Base-by-base conservation (phyloP, 2,888 invertebrate genomes). In the Hemicrepidius hirtus region DNA sequence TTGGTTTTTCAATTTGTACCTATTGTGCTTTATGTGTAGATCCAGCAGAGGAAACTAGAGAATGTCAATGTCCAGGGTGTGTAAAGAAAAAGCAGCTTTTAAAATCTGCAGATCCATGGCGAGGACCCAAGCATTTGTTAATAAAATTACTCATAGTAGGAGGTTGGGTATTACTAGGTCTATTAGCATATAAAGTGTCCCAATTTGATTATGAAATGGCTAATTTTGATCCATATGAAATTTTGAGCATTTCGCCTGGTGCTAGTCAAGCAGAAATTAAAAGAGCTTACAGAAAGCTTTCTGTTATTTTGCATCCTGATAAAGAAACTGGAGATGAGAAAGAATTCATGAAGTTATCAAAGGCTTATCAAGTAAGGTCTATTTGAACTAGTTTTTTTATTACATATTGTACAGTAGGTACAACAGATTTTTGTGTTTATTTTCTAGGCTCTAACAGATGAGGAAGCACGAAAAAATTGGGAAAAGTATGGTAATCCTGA, bases 401-500 rank as follows among this genome's bases (percentile, higher is more conserved):
- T n/a, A n/a, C n/a, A n/a, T n/a, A n/a, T n/a, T n/a, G n/a, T n/a
- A n/a, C n/a, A n/a, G n/a, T n/a, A n/a, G n/a, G n/a, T n/a, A n/a
- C n/a, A n/a, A n/a, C n/a, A 24, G 24, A 24, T 24, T 24, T 24
- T 24, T 24, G 24, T 24, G 3, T 24, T 13, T 21, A 50, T 63
- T 35, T 73, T 80, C 80, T 88, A 94, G 90, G 98, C 98, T 16
- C 89, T 99, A 73, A 99, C 99, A 69, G 98, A 99, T 88, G 98
- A 99, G 78, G 97, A 98, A 85, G 95, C 99, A 1, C 91, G 96
- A 76, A 94, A 94, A 85, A 99, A 99, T 88, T 99, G 98, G 97
- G 98, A 99, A 85, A 96, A 96, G 85, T 98, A 98, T 90, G 99
- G 99, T 20, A 99, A 99, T 89, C 99, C 99, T 0, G 99, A 99